phyloP scores from a whole-genome alignment of 2,888 invertebrate species.

The Watsonalla binaria region DNA sequence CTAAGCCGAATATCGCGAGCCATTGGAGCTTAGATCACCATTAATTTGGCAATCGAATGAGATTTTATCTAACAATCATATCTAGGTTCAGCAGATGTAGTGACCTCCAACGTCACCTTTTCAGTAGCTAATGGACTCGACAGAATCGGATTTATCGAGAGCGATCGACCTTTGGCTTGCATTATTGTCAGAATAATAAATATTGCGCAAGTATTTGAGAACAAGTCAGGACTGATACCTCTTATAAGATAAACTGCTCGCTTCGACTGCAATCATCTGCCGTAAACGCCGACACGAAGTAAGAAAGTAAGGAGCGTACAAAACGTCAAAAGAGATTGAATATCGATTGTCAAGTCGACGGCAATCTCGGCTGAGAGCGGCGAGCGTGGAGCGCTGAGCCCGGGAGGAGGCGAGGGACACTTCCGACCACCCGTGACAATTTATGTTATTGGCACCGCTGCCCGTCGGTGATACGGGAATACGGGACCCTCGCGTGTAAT shows the following conservation, averaged over 20 bases:
- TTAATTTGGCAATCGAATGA: constrained; percentile 15
- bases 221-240: constrained; percentile 40
- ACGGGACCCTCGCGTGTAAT: constrained; percentile 72
- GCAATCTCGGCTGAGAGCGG: constrained; percentile 49
- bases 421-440: constrained; percentile 71
- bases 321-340: constrained; percentile 76
- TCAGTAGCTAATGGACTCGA: constrained; percentile 6
- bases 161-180: constrained; percentile 2
- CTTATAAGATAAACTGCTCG: constrained; percentile 46
- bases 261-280: constrained; percentile 56
- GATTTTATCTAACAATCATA: constrained; percentile 18
- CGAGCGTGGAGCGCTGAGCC: constrained; percentile 18
- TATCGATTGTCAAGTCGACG: constrained; percentile 75
- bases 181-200: constrained; percentile 16
- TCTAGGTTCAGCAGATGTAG: constrained; percentile 12
- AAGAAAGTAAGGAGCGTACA: constrained; percentile 68
- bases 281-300: constrained; percentile 70
- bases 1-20: neutral
- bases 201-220: constrained; percentile 26
- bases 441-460: constrained; percentile 74
- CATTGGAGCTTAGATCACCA: neutral
- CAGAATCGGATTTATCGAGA: neutral
- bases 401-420: constrained; percentile 31
- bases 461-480: constrained; percentile 64
- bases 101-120: constrained; percentile 8